Evolutionary conservation across 2,797 vertebrate genomes (phyloP), one percentile per base, ranked within the genome.

Genomic region (Liparis tanakae): DNA sequence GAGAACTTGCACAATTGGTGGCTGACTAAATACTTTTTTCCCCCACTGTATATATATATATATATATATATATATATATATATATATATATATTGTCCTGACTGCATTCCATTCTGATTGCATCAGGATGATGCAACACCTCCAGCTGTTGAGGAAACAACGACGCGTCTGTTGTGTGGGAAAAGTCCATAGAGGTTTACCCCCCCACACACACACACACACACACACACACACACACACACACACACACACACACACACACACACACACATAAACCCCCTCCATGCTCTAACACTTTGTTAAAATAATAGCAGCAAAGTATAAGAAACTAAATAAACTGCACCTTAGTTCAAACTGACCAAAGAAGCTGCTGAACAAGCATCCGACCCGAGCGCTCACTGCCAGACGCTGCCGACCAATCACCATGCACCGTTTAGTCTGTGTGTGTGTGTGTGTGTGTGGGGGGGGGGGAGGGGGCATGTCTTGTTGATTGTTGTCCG

Each of bases 341-440:
- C 92, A 93, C 92, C 91, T 93, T 93, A 89, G 83, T 74, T 43
- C 85, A 80, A 90, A 87, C 73, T 81, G 85, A 92, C 90, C 92
- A 93, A 93, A 93, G 91, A 93, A 33, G 76, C 70, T 80, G 74
- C 85, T 82, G 86, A 41, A 41, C 83, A 22, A 67, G 46, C 25
- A 14, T 30, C 25, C 25, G 55, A 77, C 76, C 82, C 84, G 80
- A 51, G 73, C 78, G 60, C 73, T 78, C 74, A 43, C 73, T 44
- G 64, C 80, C 82, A 70, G 63, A 86, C 67, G 82, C 85, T 87
- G 87, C 89, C 85, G 55, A 37, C 37, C 37, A 37, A 9, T 10
- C 1, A 30, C 25, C 36, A 37, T 37, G 7, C 9, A 39, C 37
- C 53, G 3, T 68, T 50, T 34, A 50, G n/a, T 78, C 5, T 20